Conservation (phyloP, 2,888 invertebrate genomes). For the Fabriciana adippe region DNA sequence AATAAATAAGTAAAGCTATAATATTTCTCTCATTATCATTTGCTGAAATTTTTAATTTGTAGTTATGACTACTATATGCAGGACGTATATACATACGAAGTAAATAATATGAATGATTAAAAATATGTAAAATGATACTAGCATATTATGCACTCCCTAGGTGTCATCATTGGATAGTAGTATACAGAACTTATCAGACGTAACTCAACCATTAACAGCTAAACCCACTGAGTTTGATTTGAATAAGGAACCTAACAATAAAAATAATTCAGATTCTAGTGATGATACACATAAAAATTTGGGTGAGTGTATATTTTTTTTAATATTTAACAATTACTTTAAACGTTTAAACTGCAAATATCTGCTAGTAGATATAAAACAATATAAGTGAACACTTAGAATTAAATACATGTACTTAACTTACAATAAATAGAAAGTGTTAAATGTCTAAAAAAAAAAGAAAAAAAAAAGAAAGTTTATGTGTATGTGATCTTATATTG, state of each 20-base stretch:
- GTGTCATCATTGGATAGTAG: conserved; percentile 78
- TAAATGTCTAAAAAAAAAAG: too few relatives aligned
- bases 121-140: conserved; percentile 6
- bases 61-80: too few relatives aligned
- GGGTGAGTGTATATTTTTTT: conserved; percentile 49
- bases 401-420: too few relatives aligned
- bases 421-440: too few relatives aligned
- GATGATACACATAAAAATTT: conserved; percentile 77
- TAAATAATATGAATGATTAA: too few relatives aligned
- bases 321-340: background rate
- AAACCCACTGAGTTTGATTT: conserved; percentile 63
- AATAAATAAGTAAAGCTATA: too few relatives aligned
- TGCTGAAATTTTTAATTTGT: too few relatives aligned
- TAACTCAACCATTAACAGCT: conserved; percentile 74
- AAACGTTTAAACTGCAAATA: background rate
- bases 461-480: too few relatives aligned
- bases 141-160: conserved; percentile 47
- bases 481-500: too few relatives aligned
- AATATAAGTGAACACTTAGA: too few relatives aligned
- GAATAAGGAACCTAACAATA: conserved; percentile 51
- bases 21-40: too few relatives aligned
- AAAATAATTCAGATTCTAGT: conserved; percentile 68
- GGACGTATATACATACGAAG: too few relatives aligned
- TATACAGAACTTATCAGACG: conserved; percentile 76
- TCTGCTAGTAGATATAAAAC: background rate